These are phyloP conservation scores for Fistularia commersonii DNA, from an alignment of 2,797 vertebrate genomes.

Conservation along the genomic window DNA sequence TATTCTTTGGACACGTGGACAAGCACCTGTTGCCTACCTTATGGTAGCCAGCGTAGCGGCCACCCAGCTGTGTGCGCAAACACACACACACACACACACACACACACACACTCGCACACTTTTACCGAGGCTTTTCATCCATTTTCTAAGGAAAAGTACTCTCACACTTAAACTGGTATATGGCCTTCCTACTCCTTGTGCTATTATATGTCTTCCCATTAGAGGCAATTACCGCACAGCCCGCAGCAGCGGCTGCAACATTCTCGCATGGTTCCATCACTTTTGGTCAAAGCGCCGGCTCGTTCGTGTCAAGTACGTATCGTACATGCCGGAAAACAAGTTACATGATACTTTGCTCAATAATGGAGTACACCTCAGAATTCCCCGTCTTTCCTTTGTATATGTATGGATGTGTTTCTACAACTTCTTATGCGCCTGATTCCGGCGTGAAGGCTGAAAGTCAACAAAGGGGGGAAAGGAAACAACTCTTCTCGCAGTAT, in stretches of 20 bases:
- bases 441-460: too few relatives aligned
- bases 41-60: constrained; percentile 17
- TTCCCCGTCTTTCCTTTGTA: neutral
- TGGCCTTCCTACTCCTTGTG: constrained; percentile 62
- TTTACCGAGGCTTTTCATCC: constrained; percentile 47
- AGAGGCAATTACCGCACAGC: constrained; percentile 63
- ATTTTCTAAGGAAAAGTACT: constrained; percentile 62
- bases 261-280: constrained; percentile 49
- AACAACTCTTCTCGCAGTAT: too few relatives aligned
- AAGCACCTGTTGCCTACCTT: constrained; percentile 49
- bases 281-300: constrained; percentile 56
- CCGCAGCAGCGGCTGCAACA: constrained; percentile 38
- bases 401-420: too few relatives aligned
- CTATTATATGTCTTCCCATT: constrained; percentile 68
- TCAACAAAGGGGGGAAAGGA: too few relatives aligned
- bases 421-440: too few relatives aligned
- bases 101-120: constrained; percentile 4
- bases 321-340: constrained; percentile 47
- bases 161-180: constrained; percentile 56
- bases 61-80: constrained; percentile 2
- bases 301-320: constrained; percentile 54
- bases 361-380: constrained; percentile 7
- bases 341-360: constrained; percentile 42
- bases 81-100: constrained; percentile 7
- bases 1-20: constrained; percentile 44